phyloP scores from a whole-genome alignment of 2,888 invertebrate genomes.

The Ischnus inquisitorius region DNA sequence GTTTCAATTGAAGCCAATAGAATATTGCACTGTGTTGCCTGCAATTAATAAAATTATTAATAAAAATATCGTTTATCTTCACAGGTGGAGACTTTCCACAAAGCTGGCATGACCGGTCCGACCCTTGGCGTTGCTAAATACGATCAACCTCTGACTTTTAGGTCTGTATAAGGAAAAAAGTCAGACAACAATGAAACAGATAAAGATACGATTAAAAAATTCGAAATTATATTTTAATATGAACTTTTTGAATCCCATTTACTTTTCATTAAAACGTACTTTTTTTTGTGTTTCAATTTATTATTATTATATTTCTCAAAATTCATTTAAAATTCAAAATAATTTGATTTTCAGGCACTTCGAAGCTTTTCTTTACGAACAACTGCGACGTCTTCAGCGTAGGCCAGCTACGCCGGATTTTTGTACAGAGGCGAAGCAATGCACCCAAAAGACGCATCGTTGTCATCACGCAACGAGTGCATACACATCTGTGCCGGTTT shows the following conservation, averaged over 20 bases:
- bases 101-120: constrained; percentile 83
- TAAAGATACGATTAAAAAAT: neutral
- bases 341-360: constrained; percentile 85
- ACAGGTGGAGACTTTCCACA: constrained; percentile 83
- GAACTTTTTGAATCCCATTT: neutral
- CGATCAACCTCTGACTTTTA: constrained; percentile 83
- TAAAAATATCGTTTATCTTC: constrained; percentile 20
- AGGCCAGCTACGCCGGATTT: constrained; percentile 86
- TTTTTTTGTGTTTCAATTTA: neutral
- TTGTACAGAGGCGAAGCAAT: constrained; percentile 92
- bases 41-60: neutral
- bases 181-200: neutral
- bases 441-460: constrained; percentile 94
- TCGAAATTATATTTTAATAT: neutral
- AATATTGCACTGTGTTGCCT: neutral
- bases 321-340: neutral
- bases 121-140: constrained; percentile 83
- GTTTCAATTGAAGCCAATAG: neutral
- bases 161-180: constrained; percentile 70
- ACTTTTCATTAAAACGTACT: neutral
- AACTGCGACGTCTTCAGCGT: constrained; percentile 92
- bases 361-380: constrained; percentile 95
- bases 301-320: no score
- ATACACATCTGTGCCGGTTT: constrained; percentile 93
- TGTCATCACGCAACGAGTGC: constrained; percentile 97